Conservation (phyloP, 2,888 invertebrate genomes). For the Lymantria monacha region DNA sequence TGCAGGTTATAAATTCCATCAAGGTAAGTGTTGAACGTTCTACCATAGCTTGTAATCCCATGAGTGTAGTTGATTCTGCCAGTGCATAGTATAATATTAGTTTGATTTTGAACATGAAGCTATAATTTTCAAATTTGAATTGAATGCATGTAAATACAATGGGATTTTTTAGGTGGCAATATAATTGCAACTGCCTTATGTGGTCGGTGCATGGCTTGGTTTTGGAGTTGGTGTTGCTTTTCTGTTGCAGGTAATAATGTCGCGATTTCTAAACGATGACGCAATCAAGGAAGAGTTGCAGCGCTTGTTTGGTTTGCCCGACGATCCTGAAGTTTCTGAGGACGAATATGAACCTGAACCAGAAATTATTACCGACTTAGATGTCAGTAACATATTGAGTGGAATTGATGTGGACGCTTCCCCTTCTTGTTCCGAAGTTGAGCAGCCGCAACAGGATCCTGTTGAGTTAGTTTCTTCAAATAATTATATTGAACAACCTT, state of each 20-base stretch:
- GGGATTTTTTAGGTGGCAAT: constrained; percentile 7
- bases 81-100: too few relatives aligned
- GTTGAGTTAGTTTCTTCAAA: neutral
- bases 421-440: neutral
- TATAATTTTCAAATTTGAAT: too few relatives aligned
- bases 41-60: too few relatives aligned
- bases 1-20: too few relatives aligned
- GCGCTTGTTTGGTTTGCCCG: constrained; percentile 1
- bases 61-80: too few relatives aligned
- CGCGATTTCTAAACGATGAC: neutral
- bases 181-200: constrained; percentile 9
- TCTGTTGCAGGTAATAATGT: constrained; percentile 6
- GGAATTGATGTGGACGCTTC: neutral
- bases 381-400: constrained; percentile 5
- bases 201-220: constrained; percentile 3
- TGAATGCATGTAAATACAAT: too few relatives aligned
- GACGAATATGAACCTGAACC: constrained; percentile 7
- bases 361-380: constrained; percentile 3
- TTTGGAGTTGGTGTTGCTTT: constrained; percentile 1
- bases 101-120: too few relatives aligned
- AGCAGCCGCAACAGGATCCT: neutral
- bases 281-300: constrained; percentile 1
- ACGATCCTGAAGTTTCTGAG: constrained; percentile 5
- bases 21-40: too few relatives aligned
- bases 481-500: neutral